Evolutionary conservation across 2,888 invertebrate genomes (phyloP), one percentile per base, ranked within the genome.

Genomic region (Seladonia tumulorum): DNA sequence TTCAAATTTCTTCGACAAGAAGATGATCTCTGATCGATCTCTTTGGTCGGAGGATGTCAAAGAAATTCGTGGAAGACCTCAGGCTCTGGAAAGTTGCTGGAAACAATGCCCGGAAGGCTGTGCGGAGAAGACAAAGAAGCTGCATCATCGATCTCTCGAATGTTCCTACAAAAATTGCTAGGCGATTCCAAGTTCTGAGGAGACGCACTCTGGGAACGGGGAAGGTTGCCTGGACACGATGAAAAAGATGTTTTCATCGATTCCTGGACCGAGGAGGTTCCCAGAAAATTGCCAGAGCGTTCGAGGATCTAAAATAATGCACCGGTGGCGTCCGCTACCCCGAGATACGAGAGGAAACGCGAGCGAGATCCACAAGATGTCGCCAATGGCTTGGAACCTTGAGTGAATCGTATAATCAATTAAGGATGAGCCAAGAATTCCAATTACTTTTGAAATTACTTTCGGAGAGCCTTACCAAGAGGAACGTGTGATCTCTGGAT

Each of bases 261-360:
- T 73, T n/a, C 10, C 35, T 25, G 25, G 42, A 29, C 42, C 35
- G 2, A 35, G 63, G 25, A 25, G 45, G 3, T 5, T 5, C 18
- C 18, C n/a, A 22, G 45, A 25, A 45, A 35, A 25, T 22, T 68
- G 2, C 68, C 1, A 4, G 10, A 39, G 22, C 10, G 1, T 39
- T 42, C 68, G 35, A 39, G 1, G 39, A 12, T 68, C n/a, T 1
- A 22, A 42, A 68, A 66, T 66, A 35, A 66, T 35, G 66, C 35
- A 68, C 39, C 68, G 42, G 68, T 68, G 68, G 68, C 68, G 68
- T 35, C 68, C 39, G 66, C 66, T 66, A 68, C 22, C 68, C 68
- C 12, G 39, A 39, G 68, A 68, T n/a, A n/a, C 68, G 12, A 39
- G 68, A 22, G 39, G 39, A 68, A 68, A 68, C 39, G 39, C 68